These are phyloP conservation scores for Musca vetustissima DNA, from an alignment of 1,140 invertebrate genomes.

Conservation along the genomic window DNA sequence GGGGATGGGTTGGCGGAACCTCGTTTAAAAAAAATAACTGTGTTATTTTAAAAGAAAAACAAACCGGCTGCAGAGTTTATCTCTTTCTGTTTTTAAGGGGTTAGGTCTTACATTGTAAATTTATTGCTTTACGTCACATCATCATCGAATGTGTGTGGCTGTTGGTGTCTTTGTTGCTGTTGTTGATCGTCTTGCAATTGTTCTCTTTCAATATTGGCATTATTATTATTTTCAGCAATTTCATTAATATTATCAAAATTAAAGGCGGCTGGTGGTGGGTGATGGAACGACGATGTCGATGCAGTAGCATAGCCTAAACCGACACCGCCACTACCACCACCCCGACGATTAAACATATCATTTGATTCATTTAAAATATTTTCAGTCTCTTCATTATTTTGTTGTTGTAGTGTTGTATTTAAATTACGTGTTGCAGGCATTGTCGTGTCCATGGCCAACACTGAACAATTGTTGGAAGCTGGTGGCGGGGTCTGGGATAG, in stretches of 20 bases:
- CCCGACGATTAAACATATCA: not conserved
- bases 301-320: not conserved
- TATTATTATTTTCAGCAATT: slow-evolving; percentile 54
- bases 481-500: slow-evolving; percentile 13
- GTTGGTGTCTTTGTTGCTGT: not conserved
- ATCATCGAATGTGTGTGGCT: too few species aligned
- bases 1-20: too few species aligned
- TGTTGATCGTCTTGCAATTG: slow-evolving; percentile 36
- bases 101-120: too few species aligned
- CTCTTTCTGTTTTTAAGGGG: too few species aligned
- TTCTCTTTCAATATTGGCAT: slow-evolving; percentile 53
- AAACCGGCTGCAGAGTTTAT: too few species aligned
- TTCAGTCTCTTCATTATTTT: slow-evolving; percentile 44
- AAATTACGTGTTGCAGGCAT: too few species aligned
- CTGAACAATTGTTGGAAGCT: not conserved
- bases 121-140: too few species aligned
- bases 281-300: not conserved
- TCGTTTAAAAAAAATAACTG: too few species aligned
- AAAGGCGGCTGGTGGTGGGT: not conserved
- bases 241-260: slow-evolving; percentile 51
- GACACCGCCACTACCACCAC: not conserved
- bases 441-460: too few species aligned
- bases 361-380: slow-evolving; percentile 44
- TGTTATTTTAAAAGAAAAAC: too few species aligned
- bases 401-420: not conserved